phyloP scores from a whole-genome alignment of 2,113 vertebrate genomes.

The Mastomys coucha region DNA sequence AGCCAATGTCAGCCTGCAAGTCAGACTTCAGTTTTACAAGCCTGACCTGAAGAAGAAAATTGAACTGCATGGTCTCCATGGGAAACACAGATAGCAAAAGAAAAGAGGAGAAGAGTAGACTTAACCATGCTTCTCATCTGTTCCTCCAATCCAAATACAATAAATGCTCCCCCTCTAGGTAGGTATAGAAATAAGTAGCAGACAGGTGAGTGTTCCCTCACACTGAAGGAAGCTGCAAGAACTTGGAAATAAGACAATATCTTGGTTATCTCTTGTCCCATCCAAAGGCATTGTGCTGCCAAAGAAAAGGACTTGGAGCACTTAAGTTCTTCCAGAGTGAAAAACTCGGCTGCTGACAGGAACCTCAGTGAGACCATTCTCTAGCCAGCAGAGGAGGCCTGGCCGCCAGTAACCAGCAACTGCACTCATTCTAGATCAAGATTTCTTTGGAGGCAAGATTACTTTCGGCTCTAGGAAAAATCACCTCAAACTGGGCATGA shows the following conservation, averaged over 20 bases:
- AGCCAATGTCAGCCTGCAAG: neutral
- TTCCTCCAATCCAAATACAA: neutral
- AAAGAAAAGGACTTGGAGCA: neutral
- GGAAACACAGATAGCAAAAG: neutral
- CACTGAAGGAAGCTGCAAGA: neutral
- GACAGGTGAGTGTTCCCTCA: rapidly evolving
- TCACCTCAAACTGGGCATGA: neutral
- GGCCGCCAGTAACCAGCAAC: neutral
- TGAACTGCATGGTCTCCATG: neutral
- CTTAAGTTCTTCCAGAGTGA: neutral
- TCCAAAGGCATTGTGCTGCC: neutral
- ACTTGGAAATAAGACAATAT: neutral
- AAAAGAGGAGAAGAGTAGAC: neutral
- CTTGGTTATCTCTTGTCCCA: neutral
- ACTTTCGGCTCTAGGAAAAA: neutral
- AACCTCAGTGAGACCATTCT: neutral
- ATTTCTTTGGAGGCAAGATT: neutral
- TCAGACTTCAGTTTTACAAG: neutral
- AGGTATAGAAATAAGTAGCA: neutral
- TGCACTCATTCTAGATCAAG: neutral
- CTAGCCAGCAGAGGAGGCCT: neutral
- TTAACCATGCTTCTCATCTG: neutral
- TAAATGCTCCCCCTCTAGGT: neutral
- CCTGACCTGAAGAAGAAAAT: neutral
- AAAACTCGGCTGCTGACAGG: neutral